Base-by-base conservation (phyloP, 2,888 invertebrate genomes). In the Smittia aterrima region DNA sequence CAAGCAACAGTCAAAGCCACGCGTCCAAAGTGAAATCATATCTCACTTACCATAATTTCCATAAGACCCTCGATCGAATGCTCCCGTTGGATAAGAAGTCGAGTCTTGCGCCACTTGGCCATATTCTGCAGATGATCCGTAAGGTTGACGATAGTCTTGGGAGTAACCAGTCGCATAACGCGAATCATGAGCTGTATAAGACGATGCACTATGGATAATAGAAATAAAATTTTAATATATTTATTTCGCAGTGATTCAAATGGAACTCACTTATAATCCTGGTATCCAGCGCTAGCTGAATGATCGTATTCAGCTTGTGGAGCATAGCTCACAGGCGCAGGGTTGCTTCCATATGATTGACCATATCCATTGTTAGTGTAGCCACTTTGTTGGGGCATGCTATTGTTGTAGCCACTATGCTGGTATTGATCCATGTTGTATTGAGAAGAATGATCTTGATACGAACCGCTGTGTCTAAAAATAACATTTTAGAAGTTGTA, bases 21-120 rank as follows among this genome's bases (percentile, higher is more conserved):
- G 1, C 3, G 7, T 47, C 1, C 1, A n/a, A n/a, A n/a, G n/a
- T n/a, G n/a, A n/a, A n/a, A n/a, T n/a, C n/a, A n/a, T n/a, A n/a
- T n/a, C 13, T 41, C 20, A 32, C 58, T 38, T n/a, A 72, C 62
- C 72, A 62, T 72, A 72, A 40, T 58, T 72, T 72, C 72, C 72
- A 62, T 72, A 72, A 4, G 47, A 25, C 20, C 16, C 16, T 24
- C 70, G 70, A 16, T 41, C 53, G 18, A 24, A 66, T 22, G 54
- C 22, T 24, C 47, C 47, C 6, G 54, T 16, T 22, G 62, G 6
- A 27, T 72, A 72, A 11, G 71, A 71, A 1, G 25, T 16, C 18
- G 72, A 58, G 32, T 58, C 72, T 38, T 58, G 72, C 4, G 58
- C 16, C 4, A 62, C 62, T 38, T 72, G 58, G n/a, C 62, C 62